Evolutionary conservation across 1,140 invertebrate genomes (phyloP).

Genomic region (Pomacea maculata): DNA sequence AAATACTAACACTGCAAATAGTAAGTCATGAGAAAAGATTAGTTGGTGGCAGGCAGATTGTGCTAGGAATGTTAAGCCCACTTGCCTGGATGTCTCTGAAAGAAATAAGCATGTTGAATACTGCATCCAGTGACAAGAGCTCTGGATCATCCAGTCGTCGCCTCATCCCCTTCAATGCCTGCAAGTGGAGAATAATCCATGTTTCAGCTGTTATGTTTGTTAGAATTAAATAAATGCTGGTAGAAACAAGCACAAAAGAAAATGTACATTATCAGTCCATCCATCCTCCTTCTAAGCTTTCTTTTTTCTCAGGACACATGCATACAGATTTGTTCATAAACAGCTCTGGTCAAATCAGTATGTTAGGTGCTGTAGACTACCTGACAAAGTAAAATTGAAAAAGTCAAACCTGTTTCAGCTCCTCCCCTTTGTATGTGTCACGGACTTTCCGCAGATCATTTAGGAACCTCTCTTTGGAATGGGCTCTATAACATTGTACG

Average conservation of each 20-base stretch:
- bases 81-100: conserved; percentile 87
- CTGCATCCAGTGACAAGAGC: conserved; percentile 92
- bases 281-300: too few relatives aligned
- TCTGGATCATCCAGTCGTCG: conserved; percentile 95
- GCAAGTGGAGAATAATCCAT: background rate
- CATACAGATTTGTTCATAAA: too few relatives aligned
- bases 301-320: too few relatives aligned
- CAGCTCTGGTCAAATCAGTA: too few relatives aligned
- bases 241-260: too few relatives aligned
- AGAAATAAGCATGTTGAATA: conserved; percentile 90
- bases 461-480: conserved; percentile 98
- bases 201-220: too few relatives aligned
- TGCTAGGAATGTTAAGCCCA: background rate
- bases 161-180: conserved; percentile 87
- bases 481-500: conserved; percentile 67
- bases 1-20: too few relatives aligned
- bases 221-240: too few relatives aligned
- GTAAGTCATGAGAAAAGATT: too few relatives aligned
- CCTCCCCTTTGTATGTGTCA: conserved; percentile 85
- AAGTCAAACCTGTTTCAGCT: conserved; percentile 75
- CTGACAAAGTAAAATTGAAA: background rate
- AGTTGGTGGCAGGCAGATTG: too few relatives aligned
- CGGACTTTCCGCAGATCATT: conserved; percentile 91
- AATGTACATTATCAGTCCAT: too few relatives aligned
- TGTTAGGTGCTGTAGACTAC: background rate